These are phyloP conservation scores for Larimichthys polyactis DNA, from an alignment of 2,113 vertebrate species.

Conservation along the genomic window DNA sequence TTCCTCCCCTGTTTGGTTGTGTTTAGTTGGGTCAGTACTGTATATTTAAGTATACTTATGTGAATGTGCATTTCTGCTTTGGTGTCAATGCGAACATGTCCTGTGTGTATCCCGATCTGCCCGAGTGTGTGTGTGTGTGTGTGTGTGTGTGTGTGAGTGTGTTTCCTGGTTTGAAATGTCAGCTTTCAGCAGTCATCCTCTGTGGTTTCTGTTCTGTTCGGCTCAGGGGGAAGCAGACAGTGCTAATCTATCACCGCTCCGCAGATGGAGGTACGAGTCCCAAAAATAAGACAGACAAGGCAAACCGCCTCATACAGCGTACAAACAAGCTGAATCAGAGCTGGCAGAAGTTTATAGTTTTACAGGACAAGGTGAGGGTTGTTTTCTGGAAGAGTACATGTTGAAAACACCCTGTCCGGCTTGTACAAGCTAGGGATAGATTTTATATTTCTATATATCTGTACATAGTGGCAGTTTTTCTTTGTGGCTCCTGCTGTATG, in stretches of 20 bases:
- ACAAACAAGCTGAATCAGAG: constrained; percentile 18
- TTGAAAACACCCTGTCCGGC: background rate
- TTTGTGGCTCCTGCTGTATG: background rate
- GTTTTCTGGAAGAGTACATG: background rate
- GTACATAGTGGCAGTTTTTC: background rate
- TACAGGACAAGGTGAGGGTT: background rate
- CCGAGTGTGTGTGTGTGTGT: background rate
- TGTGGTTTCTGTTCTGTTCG: constrained; percentile 55
- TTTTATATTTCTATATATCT: background rate
- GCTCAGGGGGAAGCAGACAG: constrained; percentile 39
- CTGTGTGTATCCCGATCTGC: background rate
- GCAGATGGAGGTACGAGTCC: constrained; percentile 46
- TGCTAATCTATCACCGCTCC: constrained; percentile 49
- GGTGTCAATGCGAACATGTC: background rate
- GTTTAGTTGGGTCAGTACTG: background rate
- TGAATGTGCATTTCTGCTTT: constrained; percentile 8
- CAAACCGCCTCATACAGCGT: background rate
- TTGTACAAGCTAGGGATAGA: background rate
- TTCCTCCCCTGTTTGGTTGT: background rate
- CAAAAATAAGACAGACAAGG: constrained; percentile 29
- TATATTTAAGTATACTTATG: background rate
- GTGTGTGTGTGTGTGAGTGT: background rate
- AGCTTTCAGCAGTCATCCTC: constrained; percentile 54
- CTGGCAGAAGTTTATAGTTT: background rate
- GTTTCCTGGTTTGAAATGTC: constrained; percentile 65